Conservation (phyloP, 2,797 vertebrate species). For the Aulostomus chinensis region DNA sequence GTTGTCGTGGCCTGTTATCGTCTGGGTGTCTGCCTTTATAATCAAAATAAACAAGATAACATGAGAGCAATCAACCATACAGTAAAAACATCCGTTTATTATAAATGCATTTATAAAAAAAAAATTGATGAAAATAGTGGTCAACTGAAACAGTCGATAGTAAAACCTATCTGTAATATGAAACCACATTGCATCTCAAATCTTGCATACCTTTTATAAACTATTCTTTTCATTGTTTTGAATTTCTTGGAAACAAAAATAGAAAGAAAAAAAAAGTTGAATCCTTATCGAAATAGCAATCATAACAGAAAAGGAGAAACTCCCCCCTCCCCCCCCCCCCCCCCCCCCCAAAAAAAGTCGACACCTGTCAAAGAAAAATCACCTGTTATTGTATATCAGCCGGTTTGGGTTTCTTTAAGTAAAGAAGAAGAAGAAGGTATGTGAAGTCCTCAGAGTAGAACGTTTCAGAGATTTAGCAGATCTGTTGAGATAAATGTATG, state of each 20-base stretch:
- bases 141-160: slow-evolving; percentile 65
- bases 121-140: slow-evolving; percentile 25
- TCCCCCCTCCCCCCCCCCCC: too few species aligned
- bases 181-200: slow-evolving; percentile 23
- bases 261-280: slow-evolving; percentile 10
- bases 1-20: too few species aligned
- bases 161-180: slow-evolving; percentile 81
- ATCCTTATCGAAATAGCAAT: neutral
- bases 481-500: too few species aligned
- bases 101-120: slow-evolving; percentile 43
- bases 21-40: neutral
- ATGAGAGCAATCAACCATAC: neutral
- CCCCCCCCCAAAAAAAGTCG: too few species aligned
- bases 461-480: neutral
- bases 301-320: too few species aligned
- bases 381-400: too few species aligned
- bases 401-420: too few species aligned
- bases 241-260: too few species aligned
- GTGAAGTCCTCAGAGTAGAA: neutral
- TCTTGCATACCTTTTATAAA: too few species aligned
- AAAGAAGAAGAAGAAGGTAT: neutral
- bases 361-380: too few species aligned
- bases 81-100: slow-evolving; percentile 58
- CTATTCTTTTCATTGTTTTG: too few species aligned
- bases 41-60: neutral